phyloP scores from a whole-genome alignment of 2,797 vertebrate species.

The Oceanodroma leucorhoa region DNA sequence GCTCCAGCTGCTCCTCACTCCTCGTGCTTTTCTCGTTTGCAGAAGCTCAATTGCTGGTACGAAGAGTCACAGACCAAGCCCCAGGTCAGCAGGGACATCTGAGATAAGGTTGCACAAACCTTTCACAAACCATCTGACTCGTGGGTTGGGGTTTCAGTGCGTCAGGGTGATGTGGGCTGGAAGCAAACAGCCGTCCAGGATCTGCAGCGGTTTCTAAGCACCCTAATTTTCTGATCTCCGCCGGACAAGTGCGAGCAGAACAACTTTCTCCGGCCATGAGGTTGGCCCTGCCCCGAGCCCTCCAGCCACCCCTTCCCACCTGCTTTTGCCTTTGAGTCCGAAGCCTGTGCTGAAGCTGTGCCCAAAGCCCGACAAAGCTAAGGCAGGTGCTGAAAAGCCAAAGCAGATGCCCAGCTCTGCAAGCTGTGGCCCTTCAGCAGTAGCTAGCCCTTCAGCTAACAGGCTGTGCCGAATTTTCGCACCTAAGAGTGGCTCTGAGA shows the following conservation, averaged over 20 bases:
- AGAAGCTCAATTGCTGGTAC: rapidly evolving
- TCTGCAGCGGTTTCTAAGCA: rapidly evolving
- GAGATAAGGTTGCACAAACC: background rate
- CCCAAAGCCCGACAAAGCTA: background rate
- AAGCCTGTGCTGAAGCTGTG: rapidly evolving
- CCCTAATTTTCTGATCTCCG: rapidly evolving
- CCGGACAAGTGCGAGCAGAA: rapidly evolving
- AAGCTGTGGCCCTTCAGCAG: background rate
- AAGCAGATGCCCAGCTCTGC: background rate
- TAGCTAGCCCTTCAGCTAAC: background rate
- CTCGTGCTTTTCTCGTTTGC: rapidly evolving
- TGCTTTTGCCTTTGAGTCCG: background rate
- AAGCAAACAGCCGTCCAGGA: background rate
- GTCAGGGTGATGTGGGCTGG: background rate
- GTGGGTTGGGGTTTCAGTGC: rapidly evolving
- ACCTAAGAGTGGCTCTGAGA: background rate
- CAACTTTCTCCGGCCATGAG: rapidly evolving
- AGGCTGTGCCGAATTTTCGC: rapidly evolving
- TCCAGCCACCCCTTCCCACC: background rate
- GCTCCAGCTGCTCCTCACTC: rapidly evolving
- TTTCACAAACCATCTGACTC: background rate
- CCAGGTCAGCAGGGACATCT: rapidly evolving
- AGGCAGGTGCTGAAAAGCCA: background rate
- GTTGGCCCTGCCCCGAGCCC: background rate
- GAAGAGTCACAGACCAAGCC: background rate